Base-by-base conservation (phyloP, 2,888 invertebrate species). In the Trachelus tabidus region DNA sequence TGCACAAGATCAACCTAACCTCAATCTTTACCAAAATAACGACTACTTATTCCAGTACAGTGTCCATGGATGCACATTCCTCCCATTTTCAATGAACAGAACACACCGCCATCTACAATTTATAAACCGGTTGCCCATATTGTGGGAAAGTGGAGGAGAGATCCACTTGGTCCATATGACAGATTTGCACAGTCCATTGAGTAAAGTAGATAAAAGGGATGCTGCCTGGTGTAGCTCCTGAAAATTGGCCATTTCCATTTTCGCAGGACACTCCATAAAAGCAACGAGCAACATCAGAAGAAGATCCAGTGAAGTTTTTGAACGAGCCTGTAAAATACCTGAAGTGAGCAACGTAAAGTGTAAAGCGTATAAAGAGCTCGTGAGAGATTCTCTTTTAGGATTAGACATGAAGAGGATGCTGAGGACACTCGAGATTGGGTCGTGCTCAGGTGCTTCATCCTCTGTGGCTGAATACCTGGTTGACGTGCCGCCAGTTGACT, bases 131-230 rank as follows among this genome's bases (percentile, higher is more conserved):
- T 56, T 23, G 56, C 56, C 56, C 56, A 56, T 56, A 56, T 56
- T 56, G 56, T 56, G 56, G 23, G 56, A 56, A 23, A 56, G 56
- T 56, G 56, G 56, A 83, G 85, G 81, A 79, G 78, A 86, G 87
- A 87, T 88, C 86, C 85, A 85, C 86, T 89, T 85, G 85, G 88
- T 85, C 83, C 87, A 84, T 88, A 89, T 88, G 88, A 88, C 87
- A 84, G 85, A 81, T 83, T 88, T 89, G 15, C 81, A 86, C 87
- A 85, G 83, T 83, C 80, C 83, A 23, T 56, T 23, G 56, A 56
- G 23, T 56, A 56, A 56, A 56, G 56, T 56, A 56, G 56, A 56
- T 56, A 56, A 56, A 23, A 56, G 56, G 56, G 56, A 56, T 23
- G 56, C 56, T 56, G 56, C 56, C 23, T 56, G 56, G 23, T 56